These are phyloP conservation scores for Nomada lathburiana DNA, from an alignment of 2,888 invertebrate species.

Conservation along the genomic window DNA sequence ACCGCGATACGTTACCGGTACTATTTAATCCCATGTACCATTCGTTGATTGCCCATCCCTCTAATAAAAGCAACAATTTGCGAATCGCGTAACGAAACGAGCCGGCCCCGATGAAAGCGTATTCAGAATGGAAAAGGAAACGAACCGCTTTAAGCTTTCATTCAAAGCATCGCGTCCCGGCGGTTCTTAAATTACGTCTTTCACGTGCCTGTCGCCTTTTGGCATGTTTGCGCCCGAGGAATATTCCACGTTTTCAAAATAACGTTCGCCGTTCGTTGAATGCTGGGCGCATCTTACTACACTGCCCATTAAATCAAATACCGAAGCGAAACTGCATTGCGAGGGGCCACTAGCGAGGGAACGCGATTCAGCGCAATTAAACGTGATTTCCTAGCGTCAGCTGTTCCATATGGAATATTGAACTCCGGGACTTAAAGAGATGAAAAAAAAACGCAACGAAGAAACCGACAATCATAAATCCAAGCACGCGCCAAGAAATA, in stretches of 20 bases:
- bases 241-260: conserved; percentile 61
- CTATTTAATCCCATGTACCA: conserved; percentile 31
- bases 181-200: conserved; percentile 68
- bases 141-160: conserved; percentile 60
- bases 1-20: not conserved
- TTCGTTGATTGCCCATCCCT: conserved; percentile 11
- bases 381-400: conserved; percentile 41
- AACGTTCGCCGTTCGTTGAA: conserved; percentile 28
- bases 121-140: conserved; percentile 44
- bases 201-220: conserved; percentile 50
- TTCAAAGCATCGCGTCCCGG: conserved; percentile 51
- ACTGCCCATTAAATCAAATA: conserved; percentile 56
- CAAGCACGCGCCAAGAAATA: conserved; percentile 1
- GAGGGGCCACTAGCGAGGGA: conserved; percentile 27
- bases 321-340: conserved; percentile 25
- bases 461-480: conserved; percentile 12
- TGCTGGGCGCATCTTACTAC: conserved; percentile 36
- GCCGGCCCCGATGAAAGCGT: conserved; percentile 43
- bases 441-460: conserved; percentile 4
- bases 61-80: conserved; percentile 56
- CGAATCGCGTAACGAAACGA: conserved; percentile 46
- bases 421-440: not conserved
- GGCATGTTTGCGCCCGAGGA: conserved; percentile 57
- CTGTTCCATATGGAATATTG: conserved; percentile 14
- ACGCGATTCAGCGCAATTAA: conserved; percentile 49